Conservation (phyloP, 2,888 invertebrate genomes). For the Stenotaenia linearis region DNA sequence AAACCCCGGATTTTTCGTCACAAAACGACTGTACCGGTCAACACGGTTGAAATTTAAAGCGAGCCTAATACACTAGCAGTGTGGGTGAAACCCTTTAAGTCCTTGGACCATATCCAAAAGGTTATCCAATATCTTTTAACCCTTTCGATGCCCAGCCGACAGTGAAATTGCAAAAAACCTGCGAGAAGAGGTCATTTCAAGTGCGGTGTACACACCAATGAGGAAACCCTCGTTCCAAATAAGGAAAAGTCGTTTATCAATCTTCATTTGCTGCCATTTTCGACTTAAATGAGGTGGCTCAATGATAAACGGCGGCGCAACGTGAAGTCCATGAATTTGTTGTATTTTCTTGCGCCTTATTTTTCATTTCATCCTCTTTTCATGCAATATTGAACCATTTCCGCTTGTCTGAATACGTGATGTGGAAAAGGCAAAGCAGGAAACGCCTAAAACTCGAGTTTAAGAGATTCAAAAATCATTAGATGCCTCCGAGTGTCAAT, state of each 20-base stretch:
- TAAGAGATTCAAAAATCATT: not conserved
- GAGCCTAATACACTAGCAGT: not conserved
- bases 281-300: not conserved
- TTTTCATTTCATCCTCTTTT: not conserved
- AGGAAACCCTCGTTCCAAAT: too few relatives aligned
- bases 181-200: not conserved
- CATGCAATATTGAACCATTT: not conserved
- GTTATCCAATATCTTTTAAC: not conserved
- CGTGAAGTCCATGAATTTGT: not conserved
- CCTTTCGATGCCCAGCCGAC: not conserved
- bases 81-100: not conserved
- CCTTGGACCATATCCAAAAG: not conserved
- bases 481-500: not conserved
- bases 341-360: too few relatives aligned
- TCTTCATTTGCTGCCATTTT: not conserved
- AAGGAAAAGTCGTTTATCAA: not conserved
- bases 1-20: too few relatives aligned
- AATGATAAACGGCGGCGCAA: not conserved
- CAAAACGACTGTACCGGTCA: not conserved
- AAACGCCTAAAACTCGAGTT: too few relatives aligned
- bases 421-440: not conserved
- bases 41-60: not conserved
- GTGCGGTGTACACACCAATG: not conserved
- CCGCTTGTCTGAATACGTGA: not conserved
- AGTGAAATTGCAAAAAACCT: not conserved